These are phyloP conservation scores for Diloba caeruleocephala DNA, from an alignment of 2,888 invertebrate genomes.

Conservation along the genomic window DNA sequence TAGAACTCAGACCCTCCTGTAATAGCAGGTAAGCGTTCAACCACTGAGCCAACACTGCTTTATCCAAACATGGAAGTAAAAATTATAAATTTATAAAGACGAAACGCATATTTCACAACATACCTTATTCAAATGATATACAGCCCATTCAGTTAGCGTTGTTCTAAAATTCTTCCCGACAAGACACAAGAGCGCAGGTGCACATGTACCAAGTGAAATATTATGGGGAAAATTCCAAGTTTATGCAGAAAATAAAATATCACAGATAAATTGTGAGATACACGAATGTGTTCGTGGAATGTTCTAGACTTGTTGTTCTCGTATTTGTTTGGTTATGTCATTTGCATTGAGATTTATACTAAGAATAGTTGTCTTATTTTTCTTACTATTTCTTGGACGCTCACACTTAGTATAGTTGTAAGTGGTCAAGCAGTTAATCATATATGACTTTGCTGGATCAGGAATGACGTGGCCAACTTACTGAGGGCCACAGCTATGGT, in stretches of 20 bases:
- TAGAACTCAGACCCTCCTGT: too few species aligned
- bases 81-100: too few species aligned
- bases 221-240: constrained; percentile 62
- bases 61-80: too few species aligned
- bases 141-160: constrained; percentile 29
- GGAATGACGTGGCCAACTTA: too few species aligned
- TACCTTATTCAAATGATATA: constrained; percentile 20
- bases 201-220: constrained; percentile 63
- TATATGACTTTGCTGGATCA: too few species aligned
- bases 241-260: constrained; percentile 60
- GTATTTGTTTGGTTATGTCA: constrained; percentile 36
- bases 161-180: constrained; percentile 49
- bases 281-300: constrained; percentile 32
- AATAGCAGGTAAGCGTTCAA: too few species aligned
- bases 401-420: too few species aligned
- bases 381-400: too few species aligned
- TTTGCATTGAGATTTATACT: constrained; percentile 40
- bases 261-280: constrained; percentile 54
- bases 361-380: not conserved
- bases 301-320: constrained; percentile 29
- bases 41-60: too few species aligned
- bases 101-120: not conserved
- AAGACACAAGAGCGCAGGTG: constrained; percentile 60
- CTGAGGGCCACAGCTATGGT: too few species aligned
- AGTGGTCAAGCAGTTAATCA: too few species aligned